A percentile compares a stretch with the other conserved stretches of the same genome.
Conservation (phyloP, 2,113 vertebrate species). For the Tragelaphus imberbis region DNA sequence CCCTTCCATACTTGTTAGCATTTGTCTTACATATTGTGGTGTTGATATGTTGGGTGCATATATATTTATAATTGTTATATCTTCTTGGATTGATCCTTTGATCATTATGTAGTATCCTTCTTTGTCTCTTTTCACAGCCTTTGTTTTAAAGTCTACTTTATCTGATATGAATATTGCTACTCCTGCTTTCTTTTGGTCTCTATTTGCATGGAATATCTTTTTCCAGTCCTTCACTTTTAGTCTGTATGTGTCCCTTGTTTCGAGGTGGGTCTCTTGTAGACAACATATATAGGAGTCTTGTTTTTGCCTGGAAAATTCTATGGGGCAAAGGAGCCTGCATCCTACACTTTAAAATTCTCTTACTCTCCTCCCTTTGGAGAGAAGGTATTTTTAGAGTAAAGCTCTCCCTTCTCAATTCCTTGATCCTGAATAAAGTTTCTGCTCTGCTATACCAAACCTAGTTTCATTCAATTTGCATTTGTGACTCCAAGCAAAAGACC, state of each 20-base stretch:
- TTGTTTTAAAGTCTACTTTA: too few species aligned
- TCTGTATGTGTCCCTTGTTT: not conserved
- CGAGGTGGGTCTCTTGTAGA: not conserved
- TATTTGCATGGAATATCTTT: too few species aligned
- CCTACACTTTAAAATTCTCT: not conserved
- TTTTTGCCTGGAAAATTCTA: not conserved
- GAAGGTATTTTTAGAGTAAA: not conserved
- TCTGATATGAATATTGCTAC: too few species aligned
- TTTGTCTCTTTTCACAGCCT: too few species aligned
- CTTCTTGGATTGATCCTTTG: too few species aligned
- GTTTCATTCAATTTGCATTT: not conserved
- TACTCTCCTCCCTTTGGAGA: not conserved
- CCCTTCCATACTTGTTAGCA: too few species aligned
- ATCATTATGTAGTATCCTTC: too few species aligned
- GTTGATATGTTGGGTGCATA: too few species aligned
- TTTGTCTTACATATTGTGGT: too few species aligned
- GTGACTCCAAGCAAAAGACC: not conserved
- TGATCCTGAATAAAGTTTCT: not conserved
- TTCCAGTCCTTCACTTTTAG: not conserved
- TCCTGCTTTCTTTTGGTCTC: too few species aligned
- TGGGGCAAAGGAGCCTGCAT: not conserved
- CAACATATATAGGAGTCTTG: not conserved
- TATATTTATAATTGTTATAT: too few species aligned
- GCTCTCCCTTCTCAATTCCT: not conserved
- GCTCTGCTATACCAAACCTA: not conserved